A percentile compares a stretch with the other conserved stretches of the same genome.
Conservation (phyloP, 1,140 invertebrate genomes). For the Globodera ellingtonae region DNA sequence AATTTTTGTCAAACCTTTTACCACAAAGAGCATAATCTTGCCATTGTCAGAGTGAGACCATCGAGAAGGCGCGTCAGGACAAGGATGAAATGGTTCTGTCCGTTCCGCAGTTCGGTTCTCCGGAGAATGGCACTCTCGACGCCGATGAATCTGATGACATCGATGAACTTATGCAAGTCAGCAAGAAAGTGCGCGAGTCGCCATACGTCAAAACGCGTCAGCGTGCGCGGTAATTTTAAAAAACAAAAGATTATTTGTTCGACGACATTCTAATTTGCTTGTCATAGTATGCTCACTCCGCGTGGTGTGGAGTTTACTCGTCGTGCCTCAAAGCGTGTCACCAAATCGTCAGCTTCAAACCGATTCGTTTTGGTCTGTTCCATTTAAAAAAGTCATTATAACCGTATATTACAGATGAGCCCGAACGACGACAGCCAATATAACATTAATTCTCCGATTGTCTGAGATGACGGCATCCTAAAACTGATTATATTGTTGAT, state of each 20-base stretch:
- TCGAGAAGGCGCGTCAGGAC: not conserved
- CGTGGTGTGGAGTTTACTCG: not conserved
- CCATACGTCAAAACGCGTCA: slow-evolving; percentile 3
- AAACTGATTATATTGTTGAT: too few relatives aligned
- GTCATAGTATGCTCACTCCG: not conserved
- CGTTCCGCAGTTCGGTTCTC: not conserved
- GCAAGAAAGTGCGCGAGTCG: slow-evolving; percentile 1
- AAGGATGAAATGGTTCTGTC: not conserved
- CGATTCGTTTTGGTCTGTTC: slow-evolving; percentile 8
- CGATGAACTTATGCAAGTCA: not conserved
- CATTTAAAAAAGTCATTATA: too few relatives aligned
- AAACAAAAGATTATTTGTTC: not conserved
- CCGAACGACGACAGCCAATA: too few relatives aligned
- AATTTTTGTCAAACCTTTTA: not conserved
- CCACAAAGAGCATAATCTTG: too few relatives aligned
- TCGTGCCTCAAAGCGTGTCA: not conserved
- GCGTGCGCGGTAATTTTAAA: not conserved
- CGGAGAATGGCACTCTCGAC: not conserved
- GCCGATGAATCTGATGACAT: not conserved
- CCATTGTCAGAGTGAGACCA: not conserved
- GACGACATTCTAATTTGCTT: not conserved
- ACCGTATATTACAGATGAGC: too few relatives aligned
- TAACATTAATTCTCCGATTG: too few relatives aligned
- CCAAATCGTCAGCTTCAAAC: not conserved
- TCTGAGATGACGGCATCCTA: too few relatives aligned